These are phyloP conservation scores for Camponotus vicinus DNA, from an alignment of 1,140 invertebrate species.

Conservation along the genomic window DNA sequence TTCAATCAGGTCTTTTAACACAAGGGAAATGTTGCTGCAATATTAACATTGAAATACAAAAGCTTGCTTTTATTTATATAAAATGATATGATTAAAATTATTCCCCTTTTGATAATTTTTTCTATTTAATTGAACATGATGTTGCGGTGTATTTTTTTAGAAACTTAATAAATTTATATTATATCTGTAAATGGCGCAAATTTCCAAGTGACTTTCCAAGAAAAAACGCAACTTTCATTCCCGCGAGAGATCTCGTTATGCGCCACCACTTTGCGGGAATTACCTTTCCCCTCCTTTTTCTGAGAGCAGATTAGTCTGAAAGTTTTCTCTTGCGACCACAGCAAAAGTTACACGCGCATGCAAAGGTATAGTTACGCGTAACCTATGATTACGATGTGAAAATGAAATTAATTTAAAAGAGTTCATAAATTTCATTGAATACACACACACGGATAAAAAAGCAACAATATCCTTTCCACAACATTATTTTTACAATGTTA, in stretches of 20 bases:
- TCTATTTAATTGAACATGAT: too few relatives aligned
- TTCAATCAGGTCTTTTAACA: background rate
- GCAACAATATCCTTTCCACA: background rate
- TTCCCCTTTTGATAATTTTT: too few relatives aligned
- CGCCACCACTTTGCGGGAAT: conserved; percentile 48
- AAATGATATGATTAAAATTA: too few relatives aligned
- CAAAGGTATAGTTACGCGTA: conserved; percentile 3
- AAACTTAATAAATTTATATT: too few relatives aligned
- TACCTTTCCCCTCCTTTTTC: conserved; percentile 15
- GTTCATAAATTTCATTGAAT: background rate
- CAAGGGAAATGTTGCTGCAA: background rate
- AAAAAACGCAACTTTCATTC: conserved; percentile 51
- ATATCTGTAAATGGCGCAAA: conserved; percentile 33
- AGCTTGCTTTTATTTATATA: background rate
- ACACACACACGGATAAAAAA: background rate
- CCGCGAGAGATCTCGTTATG: conserved; percentile 51
- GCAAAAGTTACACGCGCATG: conserved; percentile 21
- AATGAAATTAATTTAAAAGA: conserved; percentile 22
- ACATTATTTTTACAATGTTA: background rate
- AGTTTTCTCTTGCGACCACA: conserved; percentile 25
- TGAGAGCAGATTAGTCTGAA: conserved; percentile 36
- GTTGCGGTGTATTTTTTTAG: too few relatives aligned
- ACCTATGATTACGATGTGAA: conserved; percentile 19
- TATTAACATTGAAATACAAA: conserved; percentile 13
- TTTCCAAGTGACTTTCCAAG: conserved; percentile 40